Conservation (phyloP, 2,888 invertebrate species). For the Octonoba sinensis region DNA sequence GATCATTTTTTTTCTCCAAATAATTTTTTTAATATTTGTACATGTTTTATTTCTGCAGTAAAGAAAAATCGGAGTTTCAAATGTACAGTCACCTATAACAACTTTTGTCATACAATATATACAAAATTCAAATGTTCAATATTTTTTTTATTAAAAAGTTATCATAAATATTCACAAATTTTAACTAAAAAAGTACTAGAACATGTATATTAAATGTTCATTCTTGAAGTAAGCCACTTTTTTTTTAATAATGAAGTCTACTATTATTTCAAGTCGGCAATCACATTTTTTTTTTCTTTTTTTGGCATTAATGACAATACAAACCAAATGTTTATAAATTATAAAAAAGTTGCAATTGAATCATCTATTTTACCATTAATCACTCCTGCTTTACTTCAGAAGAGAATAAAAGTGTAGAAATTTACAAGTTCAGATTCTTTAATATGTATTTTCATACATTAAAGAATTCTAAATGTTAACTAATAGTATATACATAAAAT, state of each 20-base stretch:
- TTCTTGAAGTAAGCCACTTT: constrained; percentile 57
- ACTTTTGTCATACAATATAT: constrained; percentile 55
- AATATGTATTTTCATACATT: too few species aligned
- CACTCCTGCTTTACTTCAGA: too few species aligned
- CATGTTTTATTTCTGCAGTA: constrained; percentile 32
- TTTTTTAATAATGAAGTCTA: constrained; percentile 22
- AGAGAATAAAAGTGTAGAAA: too few species aligned
- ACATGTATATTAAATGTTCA: constrained; percentile 56
- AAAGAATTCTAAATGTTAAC: too few species aligned
- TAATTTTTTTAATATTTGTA: constrained; percentile 36
- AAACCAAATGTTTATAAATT: too few species aligned
- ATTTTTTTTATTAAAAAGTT: constrained; percentile 52
- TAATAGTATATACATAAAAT: too few species aligned
- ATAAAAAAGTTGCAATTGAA: too few species aligned
- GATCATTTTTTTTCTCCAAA: constrained; percentile 1
- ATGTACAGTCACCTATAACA: constrained; percentile 47
- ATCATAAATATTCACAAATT: constrained; percentile 58
- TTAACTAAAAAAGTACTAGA: constrained; percentile 56
- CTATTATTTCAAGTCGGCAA: constrained; percentile 36
- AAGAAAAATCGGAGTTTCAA: constrained; percentile 37
- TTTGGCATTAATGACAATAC: background rate
- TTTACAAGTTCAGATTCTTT: too few species aligned
- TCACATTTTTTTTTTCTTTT: constrained; percentile 1
- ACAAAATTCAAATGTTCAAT: constrained; percentile 38
- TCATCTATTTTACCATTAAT: too few species aligned